Base-by-base conservation (phyloP, 1,140 invertebrate genomes). In the Pseudomyrmex concolor region DNA sequence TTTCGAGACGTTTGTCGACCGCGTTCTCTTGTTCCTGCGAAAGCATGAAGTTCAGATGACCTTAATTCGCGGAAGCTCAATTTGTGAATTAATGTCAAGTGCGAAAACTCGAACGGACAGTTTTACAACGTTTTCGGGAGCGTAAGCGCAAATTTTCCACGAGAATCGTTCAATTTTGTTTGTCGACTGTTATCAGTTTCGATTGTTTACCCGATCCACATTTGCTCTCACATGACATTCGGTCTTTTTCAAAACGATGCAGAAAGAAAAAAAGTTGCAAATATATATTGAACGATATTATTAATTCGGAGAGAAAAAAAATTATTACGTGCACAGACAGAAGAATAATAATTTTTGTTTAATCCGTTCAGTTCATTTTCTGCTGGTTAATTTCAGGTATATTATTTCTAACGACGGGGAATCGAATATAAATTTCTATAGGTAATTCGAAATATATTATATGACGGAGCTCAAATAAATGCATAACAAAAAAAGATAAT, bases 31-130 rank as follows among this genome's bases (percentile, higher is more conserved):
- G 70, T 84, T 77, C 66, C 60, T 9, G 19, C n/a, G 9, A 72
- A 60, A 48, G 66, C 64, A 45, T 51, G 74, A 34, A 22, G 51
- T 71, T 72, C 59, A 34, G 66, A 7, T 55, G 55, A 59, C 10
- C 64, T 67, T 62, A 86, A 86, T 87, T 86, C 73, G 81, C 67
- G 74, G 60, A 66, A 84, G 60, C 9, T 50, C 54, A 59, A 88
- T 89, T 86, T 80, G 72, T 45, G 84, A 89, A 89, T 88, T 88
- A 89, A 89, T 70, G 54, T 80, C 68, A 85, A 88, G 68, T 54
- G 70, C 43, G 57, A 73, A 84, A 84, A 72, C 84, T 82, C 71
- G 57, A 80, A 86, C 83, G 84, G 54, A 59, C 66, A 62, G 54
- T 59, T 71, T 71, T 80, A 71, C 43, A 80, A 70, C 54, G 59